Percentiles rank a stretch among this genome's conserved stretches.
Conservation (phyloP, 2,113 vertebrate genomes). For the Neodontobutis hainanensis region DNA sequence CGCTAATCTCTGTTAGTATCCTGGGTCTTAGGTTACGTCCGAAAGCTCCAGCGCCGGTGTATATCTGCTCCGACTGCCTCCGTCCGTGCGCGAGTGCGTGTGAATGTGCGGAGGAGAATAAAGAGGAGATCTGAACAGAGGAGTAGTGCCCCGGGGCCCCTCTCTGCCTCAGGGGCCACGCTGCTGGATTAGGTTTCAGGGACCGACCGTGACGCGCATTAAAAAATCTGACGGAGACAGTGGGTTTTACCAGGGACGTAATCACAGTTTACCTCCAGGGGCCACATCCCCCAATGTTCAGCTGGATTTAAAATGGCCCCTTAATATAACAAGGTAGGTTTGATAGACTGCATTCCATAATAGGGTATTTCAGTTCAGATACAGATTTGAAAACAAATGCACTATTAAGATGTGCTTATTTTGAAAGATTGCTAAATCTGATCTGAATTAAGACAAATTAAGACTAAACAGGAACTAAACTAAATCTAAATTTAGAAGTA, state of each 20-base stretch:
- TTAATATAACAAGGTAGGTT: no score
- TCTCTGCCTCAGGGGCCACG: constrained; percentile 80
- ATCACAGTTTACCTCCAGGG: background rate
- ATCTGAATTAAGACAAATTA: no score
- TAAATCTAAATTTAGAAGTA: no score
- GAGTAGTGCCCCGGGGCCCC: constrained; percentile 82
- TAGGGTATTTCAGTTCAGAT: no score
- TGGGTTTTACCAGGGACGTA: background rate
- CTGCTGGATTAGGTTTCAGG: constrained; percentile 81
- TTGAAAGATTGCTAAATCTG: no score
- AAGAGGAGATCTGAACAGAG: constrained; percentile 68
- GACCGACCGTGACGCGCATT: background rate
- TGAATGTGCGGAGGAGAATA: constrained; percentile 60
- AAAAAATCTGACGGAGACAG: background rate
- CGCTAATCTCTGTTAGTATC: constrained; percentile 19
- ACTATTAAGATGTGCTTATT: no score
- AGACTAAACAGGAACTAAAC: no score
- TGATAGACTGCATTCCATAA: no score
- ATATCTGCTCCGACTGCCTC: constrained; percentile 14
- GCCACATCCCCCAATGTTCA: no score
- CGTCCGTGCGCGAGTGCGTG: constrained; percentile 29
- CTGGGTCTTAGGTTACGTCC: no score
- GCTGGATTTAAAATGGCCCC: no score
- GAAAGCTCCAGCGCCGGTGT: background rate
- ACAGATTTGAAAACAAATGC: no score